Evolutionary conservation across 2,888 invertebrate species (phyloP).

Genomic region (Epirrita christyi): DNA sequence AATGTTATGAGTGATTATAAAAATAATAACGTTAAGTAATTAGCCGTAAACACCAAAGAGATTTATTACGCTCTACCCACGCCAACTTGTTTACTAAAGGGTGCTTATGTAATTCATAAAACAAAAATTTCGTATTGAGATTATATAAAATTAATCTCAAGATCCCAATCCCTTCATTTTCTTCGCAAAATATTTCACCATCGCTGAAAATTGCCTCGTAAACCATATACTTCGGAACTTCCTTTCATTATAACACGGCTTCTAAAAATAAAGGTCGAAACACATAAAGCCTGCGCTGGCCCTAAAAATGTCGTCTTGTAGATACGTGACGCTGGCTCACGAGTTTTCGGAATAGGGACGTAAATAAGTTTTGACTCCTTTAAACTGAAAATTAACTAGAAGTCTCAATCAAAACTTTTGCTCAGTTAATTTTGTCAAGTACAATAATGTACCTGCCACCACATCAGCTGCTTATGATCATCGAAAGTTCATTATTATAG

Average conservation of each 20-base stretch:
- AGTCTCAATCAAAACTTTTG: neutral
- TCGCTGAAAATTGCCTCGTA: slow-evolving; percentile 31
- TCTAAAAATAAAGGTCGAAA: slow-evolving; percentile 40
- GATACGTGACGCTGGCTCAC: slow-evolving; percentile 49
- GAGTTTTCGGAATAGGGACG: slow-evolving; percentile 25
- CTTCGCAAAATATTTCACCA: slow-evolving; percentile 23
- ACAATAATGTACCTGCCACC: too few species aligned
- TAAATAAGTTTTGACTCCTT: slow-evolving; percentile 11
- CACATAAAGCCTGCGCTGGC: slow-evolving; percentile 49
- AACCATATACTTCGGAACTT: slow-evolving; percentile 28
- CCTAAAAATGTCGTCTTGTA: slow-evolving; percentile 55
- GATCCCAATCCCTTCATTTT: slow-evolving; percentile 22
- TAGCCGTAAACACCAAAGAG: slow-evolving; percentile 38
- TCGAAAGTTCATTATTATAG: too few species aligned
- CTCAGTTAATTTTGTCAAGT: neutral
- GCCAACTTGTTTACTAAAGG: slow-evolving; percentile 2
- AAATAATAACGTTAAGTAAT: slow-evolving; percentile 50
- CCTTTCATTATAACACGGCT: slow-evolving; percentile 31
- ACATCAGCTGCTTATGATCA: too few species aligned
- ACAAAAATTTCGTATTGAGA: slow-evolving; percentile 20
- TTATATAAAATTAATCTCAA: slow-evolving; percentile 22
- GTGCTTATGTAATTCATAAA: slow-evolving; percentile 6
- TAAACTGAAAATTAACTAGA: slow-evolving; percentile 2
- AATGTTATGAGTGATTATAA: slow-evolving; percentile 43
- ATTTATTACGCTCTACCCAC: slow-evolving; percentile 10